A percentile compares a stretch with the other conserved stretches of the same genome.
phyloP scores from a whole-genome alignment of 2,113 vertebrate species.

The Psophia crepitans region DNA sequence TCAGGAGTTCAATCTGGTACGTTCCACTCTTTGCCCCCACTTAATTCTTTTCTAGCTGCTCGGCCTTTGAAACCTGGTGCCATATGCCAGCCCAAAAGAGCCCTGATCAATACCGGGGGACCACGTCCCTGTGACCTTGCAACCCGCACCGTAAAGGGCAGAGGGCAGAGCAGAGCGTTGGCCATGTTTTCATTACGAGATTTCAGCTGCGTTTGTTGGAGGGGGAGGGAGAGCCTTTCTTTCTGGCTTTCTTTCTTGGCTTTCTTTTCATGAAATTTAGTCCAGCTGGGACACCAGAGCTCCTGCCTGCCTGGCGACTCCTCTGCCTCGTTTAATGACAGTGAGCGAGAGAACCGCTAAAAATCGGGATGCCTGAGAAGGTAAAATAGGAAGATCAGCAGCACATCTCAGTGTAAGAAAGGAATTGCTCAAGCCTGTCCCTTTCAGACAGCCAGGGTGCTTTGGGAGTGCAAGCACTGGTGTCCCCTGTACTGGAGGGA shows the following conservation, averaged over 20 bases:
- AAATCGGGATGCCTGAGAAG: background rate
- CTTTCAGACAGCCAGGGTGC: background rate
- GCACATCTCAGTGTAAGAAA: background rate
- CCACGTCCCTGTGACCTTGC: conserved; percentile 7
- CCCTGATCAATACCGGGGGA: background rate
- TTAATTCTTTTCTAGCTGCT: conserved; percentile 54
- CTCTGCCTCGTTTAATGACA: background rate
- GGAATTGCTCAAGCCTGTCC: background rate
- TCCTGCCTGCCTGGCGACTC: background rate
- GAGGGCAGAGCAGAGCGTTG: background rate
- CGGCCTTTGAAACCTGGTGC: conserved; percentile 30
- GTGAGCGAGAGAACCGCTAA: background rate
- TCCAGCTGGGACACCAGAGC: background rate
- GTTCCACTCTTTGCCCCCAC: conserved; percentile 63
- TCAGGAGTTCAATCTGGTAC: conserved; percentile 63
- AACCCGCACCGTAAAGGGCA: conserved; percentile 31
- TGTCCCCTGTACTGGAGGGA: no score
- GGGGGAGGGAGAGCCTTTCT: conserved; percentile 40
- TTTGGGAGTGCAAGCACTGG: background rate
- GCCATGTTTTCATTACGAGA: background rate
- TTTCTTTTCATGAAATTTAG: background rate
- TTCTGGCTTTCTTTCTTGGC: background rate
- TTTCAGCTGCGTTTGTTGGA: background rate
- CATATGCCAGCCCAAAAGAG: conserved; percentile 44
- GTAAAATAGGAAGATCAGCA: background rate